These are phyloP conservation scores for Lagocephalus sceleratus DNA, from an alignment of 2,797 vertebrate species.

Conservation along the genomic window DNA sequence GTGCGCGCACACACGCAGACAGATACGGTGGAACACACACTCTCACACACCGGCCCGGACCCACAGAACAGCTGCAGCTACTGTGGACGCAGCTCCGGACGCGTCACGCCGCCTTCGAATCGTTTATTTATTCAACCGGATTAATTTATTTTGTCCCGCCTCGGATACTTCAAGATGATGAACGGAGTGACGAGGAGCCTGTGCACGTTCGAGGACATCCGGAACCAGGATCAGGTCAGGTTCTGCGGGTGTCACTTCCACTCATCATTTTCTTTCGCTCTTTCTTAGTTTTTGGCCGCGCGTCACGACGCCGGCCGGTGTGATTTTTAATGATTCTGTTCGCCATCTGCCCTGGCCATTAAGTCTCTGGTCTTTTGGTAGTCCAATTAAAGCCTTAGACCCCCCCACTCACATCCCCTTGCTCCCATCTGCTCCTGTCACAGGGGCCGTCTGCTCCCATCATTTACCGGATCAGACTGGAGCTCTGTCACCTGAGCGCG, in stretches of 20 bases:
- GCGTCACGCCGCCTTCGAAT: too few relatives aligned
- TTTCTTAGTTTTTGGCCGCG: not conserved
- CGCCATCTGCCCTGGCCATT: conserved; percentile 25
- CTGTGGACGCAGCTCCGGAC: conserved; percentile 11
- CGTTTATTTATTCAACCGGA: not conserved
- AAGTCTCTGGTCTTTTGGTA: conserved; percentile 28
- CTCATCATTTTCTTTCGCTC: not conserved
- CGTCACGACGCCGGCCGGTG: not conserved
- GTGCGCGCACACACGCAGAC: not conserved
- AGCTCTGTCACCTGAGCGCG: conserved; percentile 43
- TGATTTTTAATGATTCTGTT: not conserved
- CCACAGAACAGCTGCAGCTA: not conserved
- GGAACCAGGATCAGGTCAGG: conserved; percentile 66
- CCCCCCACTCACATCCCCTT: conserved; percentile 27
- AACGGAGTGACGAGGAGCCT: conserved; percentile 69
- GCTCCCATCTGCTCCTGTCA: conserved; percentile 61
- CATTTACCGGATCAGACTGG: conserved; percentile 29
- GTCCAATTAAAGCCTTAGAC: conserved; percentile 54
- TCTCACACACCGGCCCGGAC: not conserved
- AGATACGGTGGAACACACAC: not conserved
- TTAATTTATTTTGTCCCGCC: conserved; percentile 12
- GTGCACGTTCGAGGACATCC: conserved; percentile 75
- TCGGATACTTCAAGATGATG: conserved; percentile 69
- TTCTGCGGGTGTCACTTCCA: not conserved
- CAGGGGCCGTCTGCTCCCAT: conserved; percentile 42